Percentiles rank a stretch among this genome's conserved stretches.
Conservation (phyloP, 92 coral and sea anemone species). For the Bergia sp. region DNA sequence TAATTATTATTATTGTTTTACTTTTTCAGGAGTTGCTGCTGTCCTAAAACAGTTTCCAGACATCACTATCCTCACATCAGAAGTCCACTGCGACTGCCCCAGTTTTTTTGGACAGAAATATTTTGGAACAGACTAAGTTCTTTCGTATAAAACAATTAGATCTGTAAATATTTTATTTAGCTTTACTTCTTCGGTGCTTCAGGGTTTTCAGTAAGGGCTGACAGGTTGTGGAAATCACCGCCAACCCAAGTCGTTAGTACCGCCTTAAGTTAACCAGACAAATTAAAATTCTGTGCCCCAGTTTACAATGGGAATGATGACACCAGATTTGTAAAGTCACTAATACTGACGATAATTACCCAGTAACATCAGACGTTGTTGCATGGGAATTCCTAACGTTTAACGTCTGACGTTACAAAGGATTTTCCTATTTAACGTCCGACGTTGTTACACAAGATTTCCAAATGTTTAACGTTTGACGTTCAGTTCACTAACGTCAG, state of each 20-base stretch:
- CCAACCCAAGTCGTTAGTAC: background rate
- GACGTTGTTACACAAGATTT: no score
- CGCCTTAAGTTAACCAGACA: background rate
- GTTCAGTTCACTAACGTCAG: no score
- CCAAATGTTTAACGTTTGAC: no score
- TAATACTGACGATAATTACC: no score
- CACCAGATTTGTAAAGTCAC: no score
- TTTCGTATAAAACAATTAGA: background rate
- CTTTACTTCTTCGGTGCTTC: background rate
- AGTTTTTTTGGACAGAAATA: slow-evolving; percentile 93
- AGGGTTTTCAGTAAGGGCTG: background rate
- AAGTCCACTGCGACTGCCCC: slow-evolving; percentile 86
- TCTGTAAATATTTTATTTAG: background rate
- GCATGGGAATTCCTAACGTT: no score
- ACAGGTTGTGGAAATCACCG: background rate
- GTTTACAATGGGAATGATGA: no score
- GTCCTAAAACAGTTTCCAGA: slow-evolving; percentile 75
- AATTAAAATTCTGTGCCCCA: no score
- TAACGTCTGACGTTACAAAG: no score
- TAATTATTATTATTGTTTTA: background rate
- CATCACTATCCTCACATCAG: slow-evolving; percentile 92
- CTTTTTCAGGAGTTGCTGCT: slow-evolving; percentile 69
- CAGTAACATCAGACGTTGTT: no score
- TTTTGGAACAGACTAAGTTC: slow-evolving; percentile 87
- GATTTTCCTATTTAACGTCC: no score